Base-by-base conservation (phyloP, 2,888 invertebrate genomes). In the Hirtodrosophila trivittata region DNA sequence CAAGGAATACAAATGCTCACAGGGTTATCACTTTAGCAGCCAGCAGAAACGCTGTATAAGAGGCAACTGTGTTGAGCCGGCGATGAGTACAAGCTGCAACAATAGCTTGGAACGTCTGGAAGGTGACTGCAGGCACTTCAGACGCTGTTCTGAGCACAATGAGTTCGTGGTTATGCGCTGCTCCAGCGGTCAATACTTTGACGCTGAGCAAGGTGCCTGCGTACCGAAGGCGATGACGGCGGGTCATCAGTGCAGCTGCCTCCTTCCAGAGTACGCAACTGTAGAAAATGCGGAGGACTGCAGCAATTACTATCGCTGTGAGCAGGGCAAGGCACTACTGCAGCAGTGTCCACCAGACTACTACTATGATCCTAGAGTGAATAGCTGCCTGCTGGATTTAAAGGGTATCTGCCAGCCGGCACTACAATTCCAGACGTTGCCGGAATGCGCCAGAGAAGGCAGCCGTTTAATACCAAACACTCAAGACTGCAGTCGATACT, bases 221-320 rank as follows among this genome's bases (percentile, higher is more conserved):
- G 41, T 73, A 9, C 82, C 78, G 0, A 51, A 78, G 1, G 30
- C 45, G 1, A 45, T 68, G 16, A 71, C 64, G 16, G 58, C 68
- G 0, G 54, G 57, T 0, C 83, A 81, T 49, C 72, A 78, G 51
- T 87, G 87, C 45, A 81, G 76, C 35, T 87, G 87, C 47, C 33
- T 86, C 8, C 39, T 86, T 33, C 80, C 86, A 1, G 72, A 80
- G 0, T 55, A 83, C 7, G 50, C 87, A 0, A 63, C 67, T 1
- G 28, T 88, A 10, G 14, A 72, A 1, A 75, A 80, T 32, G 25
- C 47, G 0, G 60, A 59, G 0, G 64, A 82, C 9, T 88, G 88
- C 33, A 71, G 74, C 28, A 75, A 77, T 1, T 88, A 74, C 16
- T 77, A 71, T 47, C 62, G 75, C 4, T 88, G 88, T 33, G 35